A percentile compares a stretch with the other conserved stretches of the same genome.
These are phyloP conservation scores for Drosophila oshimai DNA, from an alignment of 1,140 invertebrate genomes.

Conservation along the genomic window DNA sequence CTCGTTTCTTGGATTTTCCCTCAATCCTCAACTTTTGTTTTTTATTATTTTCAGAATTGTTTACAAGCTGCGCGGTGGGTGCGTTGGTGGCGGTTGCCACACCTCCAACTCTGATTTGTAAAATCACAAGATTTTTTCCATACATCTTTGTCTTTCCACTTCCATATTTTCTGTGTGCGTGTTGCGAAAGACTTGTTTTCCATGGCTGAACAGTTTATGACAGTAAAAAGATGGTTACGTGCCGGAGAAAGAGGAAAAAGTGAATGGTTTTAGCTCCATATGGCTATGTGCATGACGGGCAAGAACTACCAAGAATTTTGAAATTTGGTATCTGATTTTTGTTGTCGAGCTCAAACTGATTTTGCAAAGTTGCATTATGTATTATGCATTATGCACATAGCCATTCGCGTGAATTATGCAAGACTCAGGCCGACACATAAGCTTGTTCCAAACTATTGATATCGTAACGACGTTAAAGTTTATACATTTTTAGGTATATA, in stretches of 20 bases:
- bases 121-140: constrained; percentile 74
- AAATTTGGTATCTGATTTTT: constrained; percentile 79
- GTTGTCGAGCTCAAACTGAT: constrained; percentile 77
- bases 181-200: constrained; percentile 70
- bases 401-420: too few relatives aligned
- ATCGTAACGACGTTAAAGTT: too few relatives aligned
- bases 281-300: constrained; percentile 48
- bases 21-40: too few relatives aligned
- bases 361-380: constrained; percentile 69
- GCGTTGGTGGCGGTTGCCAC: too few relatives aligned
- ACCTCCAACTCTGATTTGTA: constrained; percentile 50
- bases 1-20: constrained; percentile 45
- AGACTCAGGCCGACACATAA: too few relatives aligned
- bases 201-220: constrained; percentile 62
- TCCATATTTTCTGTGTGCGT: constrained; percentile 44
- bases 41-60: constrained; percentile 81
- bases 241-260: background rate
- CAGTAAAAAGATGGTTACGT: constrained; percentile 27
- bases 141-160: constrained; percentile 5
- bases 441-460: too few relatives aligned
- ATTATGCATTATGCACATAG: constrained; percentile 69
- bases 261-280: too few relatives aligned
- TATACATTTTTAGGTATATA: too few relatives aligned
- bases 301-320: constrained; percentile 70
- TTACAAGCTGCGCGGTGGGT: constrained; percentile 25